Conservation (phyloP, 2,113 vertebrate genomes). For the Pomatorhinus ruficollis region DNA sequence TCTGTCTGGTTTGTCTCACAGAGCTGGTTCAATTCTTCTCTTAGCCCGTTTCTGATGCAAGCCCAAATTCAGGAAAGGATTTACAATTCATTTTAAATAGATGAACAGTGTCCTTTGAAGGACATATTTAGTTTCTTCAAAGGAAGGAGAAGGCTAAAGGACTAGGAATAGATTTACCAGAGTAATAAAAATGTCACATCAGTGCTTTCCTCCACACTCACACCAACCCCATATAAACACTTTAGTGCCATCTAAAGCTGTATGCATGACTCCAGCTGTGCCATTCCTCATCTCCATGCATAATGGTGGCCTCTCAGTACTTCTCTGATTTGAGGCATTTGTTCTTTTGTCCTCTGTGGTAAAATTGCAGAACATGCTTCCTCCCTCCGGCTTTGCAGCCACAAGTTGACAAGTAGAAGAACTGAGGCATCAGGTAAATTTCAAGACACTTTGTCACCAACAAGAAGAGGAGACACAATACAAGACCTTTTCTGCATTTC, state of each 20-base stretch:
- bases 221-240: neutral
- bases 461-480: neutral
- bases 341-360: neutral
- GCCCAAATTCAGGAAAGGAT: neutral
- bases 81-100: neutral
- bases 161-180: neutral
- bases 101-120: neutral
- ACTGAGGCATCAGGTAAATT: neutral
- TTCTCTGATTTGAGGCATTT: neutral
- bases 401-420: neutral
- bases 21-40: neutral
- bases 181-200: neutral
- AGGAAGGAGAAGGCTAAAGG: neutral
- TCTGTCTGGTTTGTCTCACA: neutral
- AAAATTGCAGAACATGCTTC: neutral
- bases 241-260: neutral
- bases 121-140: neutral
- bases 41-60: neutral
- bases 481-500: neutral
- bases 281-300: neutral
- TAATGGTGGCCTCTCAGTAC: neutral
- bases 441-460: neutral
- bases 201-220: neutral
- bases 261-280: neutral
- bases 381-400: neutral